A percentile compares a stretch with the other conserved stretches of the same genome.
Conservation (phyloP, 1,140 invertebrate species). For the Sarcophaga bullata region DNA sequence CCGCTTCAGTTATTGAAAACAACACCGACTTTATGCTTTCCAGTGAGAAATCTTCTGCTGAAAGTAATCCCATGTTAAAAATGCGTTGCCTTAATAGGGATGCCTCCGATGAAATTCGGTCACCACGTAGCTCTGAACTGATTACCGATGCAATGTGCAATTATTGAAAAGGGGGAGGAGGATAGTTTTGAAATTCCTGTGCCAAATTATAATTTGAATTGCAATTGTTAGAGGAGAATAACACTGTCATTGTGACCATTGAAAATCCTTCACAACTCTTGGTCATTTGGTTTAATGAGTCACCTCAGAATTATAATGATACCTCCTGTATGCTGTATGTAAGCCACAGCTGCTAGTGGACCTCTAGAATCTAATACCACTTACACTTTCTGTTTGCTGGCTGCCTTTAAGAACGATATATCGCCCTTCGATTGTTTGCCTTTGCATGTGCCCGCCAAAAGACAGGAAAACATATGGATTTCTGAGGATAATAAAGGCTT, state of each 20-base stretch:
- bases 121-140: not conserved
- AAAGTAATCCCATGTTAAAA: conserved; percentile 8
- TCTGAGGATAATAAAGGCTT: conserved; percentile 51
- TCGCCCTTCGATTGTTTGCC: conserved; percentile 53
- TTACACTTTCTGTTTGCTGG: conserved; percentile 55
- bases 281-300: conserved; percentile 54
- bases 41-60: not conserved
- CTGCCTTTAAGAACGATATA: conserved; percentile 41
- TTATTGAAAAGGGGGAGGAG: not conserved
- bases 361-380: conserved; percentile 47
- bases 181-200: conserved; percentile 46
- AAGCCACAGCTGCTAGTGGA: conserved; percentile 24
- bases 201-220: conserved; percentile 51
- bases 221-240: conserved; percentile 43
- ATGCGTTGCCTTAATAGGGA: conserved; percentile 38
- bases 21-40: not conserved
- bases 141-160: not conserved
- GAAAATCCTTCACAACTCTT: conserved; percentile 34
- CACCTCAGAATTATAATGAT: not conserved
- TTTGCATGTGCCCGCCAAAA: conserved; percentile 45
- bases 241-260: conserved; percentile 47
- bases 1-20: not conserved
- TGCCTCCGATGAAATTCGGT: not conserved
- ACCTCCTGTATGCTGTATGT: conserved; percentile 48
- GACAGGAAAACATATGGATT: conserved; percentile 43